phyloP scores from a whole-genome alignment of 2,113 vertebrate genomes.

The Daphoenositta chrysoptera region DNA sequence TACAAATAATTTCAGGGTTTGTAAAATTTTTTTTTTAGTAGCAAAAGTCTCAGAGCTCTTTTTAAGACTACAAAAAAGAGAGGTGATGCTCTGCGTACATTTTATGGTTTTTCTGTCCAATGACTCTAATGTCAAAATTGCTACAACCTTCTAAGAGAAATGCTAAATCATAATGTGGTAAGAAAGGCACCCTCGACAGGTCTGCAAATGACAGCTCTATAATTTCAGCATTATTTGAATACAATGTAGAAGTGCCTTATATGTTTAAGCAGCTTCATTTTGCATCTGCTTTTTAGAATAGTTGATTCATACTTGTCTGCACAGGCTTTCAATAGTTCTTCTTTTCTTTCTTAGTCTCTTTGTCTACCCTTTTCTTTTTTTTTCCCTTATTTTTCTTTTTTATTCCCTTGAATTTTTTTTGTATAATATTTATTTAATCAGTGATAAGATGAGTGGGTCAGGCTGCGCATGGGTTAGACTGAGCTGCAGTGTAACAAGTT shows the following conservation, averaged over 20 bases:
- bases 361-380: not conserved
- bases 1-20: not conserved
- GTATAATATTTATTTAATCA: not conserved
- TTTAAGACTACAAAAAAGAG: not conserved
- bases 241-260: slow-evolving; percentile 62
- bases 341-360: slow-evolving; percentile 26
- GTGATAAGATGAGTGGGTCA: not conserved
- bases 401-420: not conserved
- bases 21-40: not conserved
- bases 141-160: slow-evolving; percentile 23
- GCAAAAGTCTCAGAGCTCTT: not conserved
- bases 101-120: slow-evolving; percentile 44
- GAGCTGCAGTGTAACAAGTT: not conserved
- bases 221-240: slow-evolving; percentile 67
- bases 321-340: slow-evolving; percentile 48
- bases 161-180: slow-evolving; percentile 20
- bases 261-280: slow-evolving; percentile 56
- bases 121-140: slow-evolving; percentile 33
- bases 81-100: not conserved
- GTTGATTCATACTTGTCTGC: slow-evolving; percentile 64
- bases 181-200: slow-evolving; percentile 41
- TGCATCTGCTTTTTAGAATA: slow-evolving; percentile 60
- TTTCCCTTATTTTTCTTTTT: not conserved
- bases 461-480: not conserved
- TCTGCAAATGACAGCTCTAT: slow-evolving; percentile 58